phyloP scores from a whole-genome alignment of 2,113 vertebrate genomes.

The Peromyscus polionotus region DNA sequence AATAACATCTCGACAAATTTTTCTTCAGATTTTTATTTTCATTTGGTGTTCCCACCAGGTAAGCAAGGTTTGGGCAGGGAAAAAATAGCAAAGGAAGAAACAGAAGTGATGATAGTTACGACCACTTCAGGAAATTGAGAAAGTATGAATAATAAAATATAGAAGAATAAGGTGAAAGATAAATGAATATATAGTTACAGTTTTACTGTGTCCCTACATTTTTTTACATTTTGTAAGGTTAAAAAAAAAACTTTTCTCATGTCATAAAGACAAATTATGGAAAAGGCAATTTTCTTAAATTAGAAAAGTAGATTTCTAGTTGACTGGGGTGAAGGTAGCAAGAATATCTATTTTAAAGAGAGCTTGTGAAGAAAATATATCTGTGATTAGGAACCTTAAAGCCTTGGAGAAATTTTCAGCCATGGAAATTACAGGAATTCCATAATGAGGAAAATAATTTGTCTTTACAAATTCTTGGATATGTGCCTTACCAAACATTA shows the following conservation, averaged over 20 bases:
- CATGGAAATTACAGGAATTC: background rate
- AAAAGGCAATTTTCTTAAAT: background rate
- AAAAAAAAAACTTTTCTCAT: background rate
- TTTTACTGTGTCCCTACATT: background rate
- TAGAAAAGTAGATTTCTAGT: background rate
- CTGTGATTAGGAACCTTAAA: background rate
- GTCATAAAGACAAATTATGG: background rate
- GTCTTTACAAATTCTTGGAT: background rate
- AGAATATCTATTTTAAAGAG: background rate
- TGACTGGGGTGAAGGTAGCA: background rate
- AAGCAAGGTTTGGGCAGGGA: background rate
- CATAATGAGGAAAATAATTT: background rate
- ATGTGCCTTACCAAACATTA: background rate
- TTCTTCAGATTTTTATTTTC: background rate
- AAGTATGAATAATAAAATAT: background rate
- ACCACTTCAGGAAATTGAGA: background rate
- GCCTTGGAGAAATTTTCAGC: background rate
- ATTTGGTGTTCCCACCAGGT: background rate
- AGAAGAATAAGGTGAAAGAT: background rate
- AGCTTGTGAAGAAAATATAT: background rate
- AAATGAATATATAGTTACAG: background rate
- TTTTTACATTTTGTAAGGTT: background rate
- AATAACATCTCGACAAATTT: background rate
- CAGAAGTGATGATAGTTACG: background rate
- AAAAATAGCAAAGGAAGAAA: background rate